These are phyloP conservation scores for Catocala sponsa DNA, from an alignment of 2,888 invertebrate genomes.

Conservation along the genomic window DNA sequence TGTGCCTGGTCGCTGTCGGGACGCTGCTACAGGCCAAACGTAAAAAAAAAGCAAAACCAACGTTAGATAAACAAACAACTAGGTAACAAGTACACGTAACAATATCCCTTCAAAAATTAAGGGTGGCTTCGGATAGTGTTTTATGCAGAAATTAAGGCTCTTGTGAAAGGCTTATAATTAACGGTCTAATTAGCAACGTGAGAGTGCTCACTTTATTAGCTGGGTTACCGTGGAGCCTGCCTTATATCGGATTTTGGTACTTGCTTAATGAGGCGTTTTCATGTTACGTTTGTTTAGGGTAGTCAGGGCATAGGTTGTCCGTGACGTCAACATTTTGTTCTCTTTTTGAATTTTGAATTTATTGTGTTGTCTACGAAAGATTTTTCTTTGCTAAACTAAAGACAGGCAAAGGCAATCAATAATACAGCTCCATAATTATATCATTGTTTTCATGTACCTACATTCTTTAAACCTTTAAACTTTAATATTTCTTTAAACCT, in stretches of 20 bases:
- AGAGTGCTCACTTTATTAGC: conserved; percentile 83
- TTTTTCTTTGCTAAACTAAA: no score
- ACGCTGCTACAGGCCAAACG: no score
- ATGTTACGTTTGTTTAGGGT: conserved; percentile 63
- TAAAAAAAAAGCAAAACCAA: not conserved
- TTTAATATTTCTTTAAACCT: no score
- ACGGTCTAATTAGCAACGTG: conserved; percentile 86
- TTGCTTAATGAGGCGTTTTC: conserved; percentile 83
- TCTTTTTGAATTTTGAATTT: conserved; percentile 14
- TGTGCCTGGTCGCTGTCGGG: no score
- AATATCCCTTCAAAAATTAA: conserved; percentile 80
- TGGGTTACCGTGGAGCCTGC: conserved; percentile 75
- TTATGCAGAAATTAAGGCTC: conserved; percentile 84
- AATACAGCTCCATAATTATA: no score
- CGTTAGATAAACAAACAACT: conserved; percentile 42
- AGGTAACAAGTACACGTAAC: conserved; percentile 66
- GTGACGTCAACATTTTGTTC: conserved; percentile 13
- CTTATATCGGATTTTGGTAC: conserved; percentile 85
- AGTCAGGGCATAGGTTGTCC: conserved; percentile 20
- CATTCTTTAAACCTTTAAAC: no score
- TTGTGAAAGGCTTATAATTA: conserved; percentile 86
- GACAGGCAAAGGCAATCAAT: no score
- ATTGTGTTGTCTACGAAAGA: not conserved
- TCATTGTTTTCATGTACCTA: no score
- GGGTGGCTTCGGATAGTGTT: conserved; percentile 71